Conservation (phyloP, 2,113 vertebrate species). For the Colinus virginianus region DNA sequence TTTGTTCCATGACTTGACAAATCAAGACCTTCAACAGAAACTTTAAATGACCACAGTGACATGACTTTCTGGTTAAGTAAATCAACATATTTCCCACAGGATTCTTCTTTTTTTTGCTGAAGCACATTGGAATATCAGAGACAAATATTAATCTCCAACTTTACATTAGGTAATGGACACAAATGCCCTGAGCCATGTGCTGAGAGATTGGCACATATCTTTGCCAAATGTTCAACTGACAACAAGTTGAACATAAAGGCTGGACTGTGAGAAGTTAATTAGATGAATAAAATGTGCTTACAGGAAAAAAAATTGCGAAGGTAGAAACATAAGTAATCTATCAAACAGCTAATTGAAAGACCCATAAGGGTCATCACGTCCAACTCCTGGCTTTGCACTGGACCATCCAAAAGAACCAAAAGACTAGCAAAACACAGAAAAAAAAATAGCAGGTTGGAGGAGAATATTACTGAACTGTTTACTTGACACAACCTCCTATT, state of each 20-base stretch:
- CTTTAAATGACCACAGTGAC: neutral
- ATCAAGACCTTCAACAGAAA: neutral
- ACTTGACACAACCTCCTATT: neutral
- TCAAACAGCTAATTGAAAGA: neutral
- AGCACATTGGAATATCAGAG: neutral
- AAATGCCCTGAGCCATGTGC: neutral
- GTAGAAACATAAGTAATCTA: neutral
- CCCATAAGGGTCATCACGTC: too few relatives aligned
- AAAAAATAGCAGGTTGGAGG: neutral
- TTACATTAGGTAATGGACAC: neutral
- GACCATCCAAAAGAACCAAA: too few relatives aligned
- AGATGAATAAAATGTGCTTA: neutral
- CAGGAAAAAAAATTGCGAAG: neutral
- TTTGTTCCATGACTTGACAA: neutral
- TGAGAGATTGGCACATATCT: neutral
- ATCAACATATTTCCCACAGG: neutral
- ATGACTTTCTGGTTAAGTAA: neutral
- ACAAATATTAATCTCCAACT: neutral
- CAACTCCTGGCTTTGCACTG: too few relatives aligned
- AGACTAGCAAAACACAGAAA: neutral
- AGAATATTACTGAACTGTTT: neutral
- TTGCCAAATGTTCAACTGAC: neutral
- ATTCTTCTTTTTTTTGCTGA: neutral
- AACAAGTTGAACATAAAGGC: neutral
- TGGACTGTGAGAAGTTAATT: neutral